Evolutionary conservation across 1,140 invertebrate species (phyloP), one percentile per base, ranked within the genome.

Genomic region (Papilio glaucus): DNA sequence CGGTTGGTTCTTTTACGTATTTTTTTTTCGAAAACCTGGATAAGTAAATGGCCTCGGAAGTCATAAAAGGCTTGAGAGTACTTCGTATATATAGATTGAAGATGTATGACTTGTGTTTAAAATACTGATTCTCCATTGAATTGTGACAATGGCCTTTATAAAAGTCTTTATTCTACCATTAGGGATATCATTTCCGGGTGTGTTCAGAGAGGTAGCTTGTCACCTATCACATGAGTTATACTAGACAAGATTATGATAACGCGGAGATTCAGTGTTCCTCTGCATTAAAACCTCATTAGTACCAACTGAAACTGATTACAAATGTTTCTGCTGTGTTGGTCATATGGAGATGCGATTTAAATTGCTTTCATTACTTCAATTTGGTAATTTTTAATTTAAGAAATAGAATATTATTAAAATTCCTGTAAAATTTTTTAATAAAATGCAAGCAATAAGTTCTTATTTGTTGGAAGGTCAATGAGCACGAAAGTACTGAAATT

Each of bases 251-350:
- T 89, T 86, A 79, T 85, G 86, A 87, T 87, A 87, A 87, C 73
- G 61, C 39, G 77, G 76, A 79, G 77, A 76, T 76, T 72, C 72
- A 72, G 76, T 77, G 78, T 77, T 75, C 69, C 77, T 82, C 76
- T 74, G 77, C 87, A 89, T 89, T 89, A 89, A 87, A 84, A 84
- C 79, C 85, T 84, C 85, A 79, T 89, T 89, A 89, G 78, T 77
- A 41, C 73, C 71, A 77, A 73, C 39, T 68, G 42, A 68, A 71
- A 76, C 68, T 78, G 71, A 67, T 74, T 75, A 71, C 60, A 62
- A 73, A 49, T 62, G 62, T 74, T 74, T 71, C 45, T 49, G 67
- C 61, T 71, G 67, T 2, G 6, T 6, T 33, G 29, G 29, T 33
- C 2, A 33, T 33, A 33, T 33, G n/a, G n/a, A n/a, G n/a, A n/a